Evolutionary conservation across 2,113 vertebrate genomes (phyloP).

Genomic region (Cheirogaleus medius): DNA sequence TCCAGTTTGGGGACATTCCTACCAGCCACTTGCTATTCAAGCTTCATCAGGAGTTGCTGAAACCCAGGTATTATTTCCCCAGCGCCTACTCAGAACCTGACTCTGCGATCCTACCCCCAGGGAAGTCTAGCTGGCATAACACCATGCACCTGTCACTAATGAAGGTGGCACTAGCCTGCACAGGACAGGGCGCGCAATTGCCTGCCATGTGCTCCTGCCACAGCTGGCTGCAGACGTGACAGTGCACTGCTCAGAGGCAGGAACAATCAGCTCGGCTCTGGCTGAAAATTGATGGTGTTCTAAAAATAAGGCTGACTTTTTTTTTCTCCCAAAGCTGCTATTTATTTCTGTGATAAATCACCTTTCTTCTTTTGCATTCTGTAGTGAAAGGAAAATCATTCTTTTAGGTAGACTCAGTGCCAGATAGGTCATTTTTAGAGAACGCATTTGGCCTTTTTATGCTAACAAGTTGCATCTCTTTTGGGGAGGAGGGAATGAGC

Average conservation of each 20-base stretch:
- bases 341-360: conserved; percentile 57
- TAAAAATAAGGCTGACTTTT: conserved; percentile 56
- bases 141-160: neutral
- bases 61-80: conserved; percentile 82
- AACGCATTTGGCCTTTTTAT: neutral
- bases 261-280: neutral
- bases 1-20: conserved; percentile 87
- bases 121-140: neutral
- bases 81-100: neutral
- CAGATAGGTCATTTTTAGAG: conserved; percentile 7
- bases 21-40: conserved; percentile 88
- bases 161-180: neutral
- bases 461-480: neutral
- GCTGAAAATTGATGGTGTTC: neutral
- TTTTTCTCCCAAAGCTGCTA: conserved; percentile 21
- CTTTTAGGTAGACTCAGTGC: conserved; percentile 5
- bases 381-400: conserved; percentile 10
- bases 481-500: neutral
- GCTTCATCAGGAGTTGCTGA: conserved; percentile 82
- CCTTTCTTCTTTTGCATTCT: conserved; percentile 35
- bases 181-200: accelerated
- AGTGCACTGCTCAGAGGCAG: neutral
- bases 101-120: neutral
- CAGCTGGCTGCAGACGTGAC: neutral
- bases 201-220: accelerated